phyloP scores from a whole-genome alignment of 1,140 invertebrate species.

The Ostrea denselamellosa region DNA sequence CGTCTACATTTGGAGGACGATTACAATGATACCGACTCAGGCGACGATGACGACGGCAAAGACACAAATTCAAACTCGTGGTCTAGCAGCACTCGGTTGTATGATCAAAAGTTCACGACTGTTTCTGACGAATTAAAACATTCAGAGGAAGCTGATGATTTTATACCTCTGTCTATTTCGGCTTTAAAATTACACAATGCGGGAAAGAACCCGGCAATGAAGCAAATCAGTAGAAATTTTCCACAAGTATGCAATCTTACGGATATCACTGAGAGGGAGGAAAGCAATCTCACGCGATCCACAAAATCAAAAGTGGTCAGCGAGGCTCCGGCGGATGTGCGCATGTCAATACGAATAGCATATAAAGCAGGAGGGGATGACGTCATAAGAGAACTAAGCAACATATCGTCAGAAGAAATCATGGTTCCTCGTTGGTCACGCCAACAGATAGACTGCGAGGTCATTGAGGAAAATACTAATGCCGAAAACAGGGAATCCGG shows the following conservation, averaged over 20 bases:
- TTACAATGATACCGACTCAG: background rate
- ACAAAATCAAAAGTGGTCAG: conserved; percentile 27
- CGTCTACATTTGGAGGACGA: background rate
- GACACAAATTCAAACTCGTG: background rate
- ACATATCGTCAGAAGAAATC: conserved; percentile 31
- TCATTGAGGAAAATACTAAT: background rate
- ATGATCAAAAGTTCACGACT: background rate
- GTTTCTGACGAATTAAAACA: background rate
- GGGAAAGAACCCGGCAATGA: background rate
- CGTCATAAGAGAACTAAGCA: conserved; percentile 37
- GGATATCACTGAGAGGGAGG: conserved; percentile 49
- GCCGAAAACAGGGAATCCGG: background rate
- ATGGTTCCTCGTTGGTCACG: background rate
- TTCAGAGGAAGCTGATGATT: background rate
- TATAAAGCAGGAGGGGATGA: conserved; percentile 43
- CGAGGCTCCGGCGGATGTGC: conserved; percentile 39
- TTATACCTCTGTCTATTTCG: conserved; percentile 25
- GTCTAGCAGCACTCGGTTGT: background rate
- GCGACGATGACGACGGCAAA: background rate
- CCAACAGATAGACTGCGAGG: background rate
- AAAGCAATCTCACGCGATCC: conserved; percentile 48
- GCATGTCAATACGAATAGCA: conserved; percentile 48
- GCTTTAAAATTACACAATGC: conserved; percentile 37
- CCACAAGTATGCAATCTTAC: conserved; percentile 37
- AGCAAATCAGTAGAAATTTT: conserved; percentile 19